Percentiles rank a stretch among this genome's conserved stretches.
These are phyloP conservation scores for Drosophila nannoptera DNA, from an alignment of 1,140 invertebrate species.

Conservation along the genomic window DNA sequence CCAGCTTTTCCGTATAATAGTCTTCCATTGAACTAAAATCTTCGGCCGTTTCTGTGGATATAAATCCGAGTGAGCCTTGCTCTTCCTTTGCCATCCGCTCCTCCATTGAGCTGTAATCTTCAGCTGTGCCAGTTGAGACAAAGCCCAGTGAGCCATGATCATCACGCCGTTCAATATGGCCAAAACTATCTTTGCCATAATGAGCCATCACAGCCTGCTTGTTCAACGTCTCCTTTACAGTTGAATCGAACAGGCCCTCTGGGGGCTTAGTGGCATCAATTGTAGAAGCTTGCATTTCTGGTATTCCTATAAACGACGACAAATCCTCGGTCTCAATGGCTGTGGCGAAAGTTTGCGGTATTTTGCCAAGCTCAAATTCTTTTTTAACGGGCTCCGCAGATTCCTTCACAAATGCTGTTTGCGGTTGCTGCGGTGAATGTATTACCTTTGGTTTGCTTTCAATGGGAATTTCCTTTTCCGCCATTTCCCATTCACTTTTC, in stretches of 20 bases:
- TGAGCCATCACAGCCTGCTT: slow-evolving; percentile 68
- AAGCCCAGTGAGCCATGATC: slow-evolving; percentile 70
- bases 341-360: slow-evolving; percentile 42
- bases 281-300: slow-evolving; percentile 53
- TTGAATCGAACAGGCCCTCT: slow-evolving; percentile 62
- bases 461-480: slow-evolving; percentile 69
- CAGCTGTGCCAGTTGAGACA: slow-evolving; percentile 70
- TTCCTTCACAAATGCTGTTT: slow-evolving; percentile 77
- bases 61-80: slow-evolving; percentile 67
- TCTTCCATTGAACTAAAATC: slow-evolving; percentile 77
- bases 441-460: slow-evolving; percentile 65
- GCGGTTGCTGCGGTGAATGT: slow-evolving; percentile 79
- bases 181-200: slow-evolving; percentile 58
- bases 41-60: slow-evolving; percentile 73
- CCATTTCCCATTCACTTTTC: slow-evolving; percentile 76
- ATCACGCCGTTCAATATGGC: slow-evolving; percentile 54
- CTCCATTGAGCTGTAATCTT: slow-evolving; percentile 73
- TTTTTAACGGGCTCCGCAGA: slow-evolving; percentile 83
- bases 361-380: slow-evolving; percentile 85
- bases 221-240: slow-evolving; percentile 65
- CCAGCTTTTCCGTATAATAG: slow-evolving; percentile 70
- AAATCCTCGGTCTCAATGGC: slow-evolving; percentile 50
- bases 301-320: slow-evolving; percentile 69
- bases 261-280: slow-evolving; percentile 58
- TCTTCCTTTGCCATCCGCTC: slow-evolving; percentile 67